A percentile compares a stretch with the other conserved stretches of the same genome.
phyloP scores from a whole-genome alignment of 2,797 vertebrate species.

The Chromobotia macracanthus region DNA sequence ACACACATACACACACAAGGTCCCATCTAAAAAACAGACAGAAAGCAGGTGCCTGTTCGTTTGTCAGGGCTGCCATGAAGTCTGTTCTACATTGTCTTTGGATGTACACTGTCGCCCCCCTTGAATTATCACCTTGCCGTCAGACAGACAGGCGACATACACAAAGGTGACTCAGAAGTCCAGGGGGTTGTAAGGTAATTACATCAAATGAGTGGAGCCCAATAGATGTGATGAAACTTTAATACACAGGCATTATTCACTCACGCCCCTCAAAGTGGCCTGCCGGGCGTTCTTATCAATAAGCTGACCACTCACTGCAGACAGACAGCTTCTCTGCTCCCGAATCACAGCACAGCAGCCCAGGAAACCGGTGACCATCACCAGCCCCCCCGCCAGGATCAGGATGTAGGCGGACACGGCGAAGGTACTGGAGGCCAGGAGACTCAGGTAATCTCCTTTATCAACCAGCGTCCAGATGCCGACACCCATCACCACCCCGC shows the following conservation, averaged over 20 bases:
- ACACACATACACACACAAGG: slow-evolving; percentile 36
- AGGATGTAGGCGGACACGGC: slow-evolving; percentile 84
- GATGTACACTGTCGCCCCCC: not conserved
- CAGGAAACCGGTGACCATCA: slow-evolving; percentile 85
- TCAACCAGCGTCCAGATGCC: slow-evolving; percentile 88
- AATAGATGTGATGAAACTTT: not conserved
- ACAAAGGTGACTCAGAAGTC: not conserved
- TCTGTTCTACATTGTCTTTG: slow-evolving; percentile 6
- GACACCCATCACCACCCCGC: slow-evolving; percentile 81
- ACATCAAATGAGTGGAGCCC: slow-evolving; percentile 4
- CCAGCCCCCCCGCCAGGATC: slow-evolving; percentile 82
- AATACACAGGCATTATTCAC: not conserved
- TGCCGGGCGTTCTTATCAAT: not conserved
- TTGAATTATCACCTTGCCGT: slow-evolving; percentile 25
- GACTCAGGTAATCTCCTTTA: slow-evolving; percentile 84
- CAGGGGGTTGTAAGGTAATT: slow-evolving; percentile 6
- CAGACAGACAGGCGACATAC: slow-evolving; percentile 5
- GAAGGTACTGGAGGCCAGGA: slow-evolving; percentile 86
- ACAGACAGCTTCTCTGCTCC: slow-evolving; percentile 83
- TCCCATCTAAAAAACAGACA: slow-evolving; percentile 69
- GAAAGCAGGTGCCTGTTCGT: slow-evolving; percentile 61
- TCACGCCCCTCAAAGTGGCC: not conserved
- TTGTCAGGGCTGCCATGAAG: slow-evolving; percentile 57
- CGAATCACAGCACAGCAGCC: slow-evolving; percentile 84
- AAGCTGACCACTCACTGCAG: slow-evolving; percentile 70